Conservation (phyloP, 2,888 invertebrate genomes). For the Ochlodes sylvanus region DNA sequence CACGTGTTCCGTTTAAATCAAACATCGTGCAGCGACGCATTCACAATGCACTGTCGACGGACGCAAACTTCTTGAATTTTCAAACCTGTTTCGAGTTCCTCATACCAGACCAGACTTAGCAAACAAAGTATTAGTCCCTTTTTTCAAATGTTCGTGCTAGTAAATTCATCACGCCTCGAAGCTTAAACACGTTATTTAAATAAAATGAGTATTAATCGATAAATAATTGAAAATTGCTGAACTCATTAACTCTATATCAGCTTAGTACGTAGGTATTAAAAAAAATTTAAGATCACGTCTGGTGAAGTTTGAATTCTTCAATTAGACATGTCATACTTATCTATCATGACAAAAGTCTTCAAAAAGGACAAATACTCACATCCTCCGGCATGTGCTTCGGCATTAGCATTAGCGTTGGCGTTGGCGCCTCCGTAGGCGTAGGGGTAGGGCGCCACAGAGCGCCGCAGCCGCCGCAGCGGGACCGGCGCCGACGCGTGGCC, state of each 20-base stretch:
- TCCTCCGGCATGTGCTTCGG: conserved; percentile 46
- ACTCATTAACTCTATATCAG: too few species aligned
- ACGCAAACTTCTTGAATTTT: conserved; percentile 12
- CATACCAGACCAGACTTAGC: conserved; percentile 14
- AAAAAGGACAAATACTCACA: conserved; percentile 53
- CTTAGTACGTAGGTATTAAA: too few species aligned
- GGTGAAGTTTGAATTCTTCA: too few species aligned
- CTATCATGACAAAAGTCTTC: too few species aligned
- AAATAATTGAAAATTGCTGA: too few species aligned
- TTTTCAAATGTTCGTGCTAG: conserved; percentile 16
- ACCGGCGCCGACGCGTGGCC: conserved; percentile 82
- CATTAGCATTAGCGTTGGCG: conserved; percentile 53
- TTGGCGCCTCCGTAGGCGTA: conserved; percentile 45
- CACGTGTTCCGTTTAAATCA: conserved; percentile 27
- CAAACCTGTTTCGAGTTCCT: conserved; percentile 28
- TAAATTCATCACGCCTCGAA: not conserved
- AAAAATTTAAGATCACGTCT: too few species aligned
- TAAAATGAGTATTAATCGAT: too few species aligned
- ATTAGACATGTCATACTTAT: too few species aligned
- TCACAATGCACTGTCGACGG: conserved; percentile 27
- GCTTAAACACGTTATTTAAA: not conserved
- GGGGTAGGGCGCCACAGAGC: conserved; percentile 63
- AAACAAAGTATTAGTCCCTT: conserved; percentile 10
- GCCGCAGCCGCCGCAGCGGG: conserved; percentile 72
- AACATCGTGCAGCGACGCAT: conserved; percentile 28